These are phyloP conservation scores for Mercenaria mercenaria DNA, from an alignment of 1,140 invertebrate species.

Conservation along the genomic window DNA sequence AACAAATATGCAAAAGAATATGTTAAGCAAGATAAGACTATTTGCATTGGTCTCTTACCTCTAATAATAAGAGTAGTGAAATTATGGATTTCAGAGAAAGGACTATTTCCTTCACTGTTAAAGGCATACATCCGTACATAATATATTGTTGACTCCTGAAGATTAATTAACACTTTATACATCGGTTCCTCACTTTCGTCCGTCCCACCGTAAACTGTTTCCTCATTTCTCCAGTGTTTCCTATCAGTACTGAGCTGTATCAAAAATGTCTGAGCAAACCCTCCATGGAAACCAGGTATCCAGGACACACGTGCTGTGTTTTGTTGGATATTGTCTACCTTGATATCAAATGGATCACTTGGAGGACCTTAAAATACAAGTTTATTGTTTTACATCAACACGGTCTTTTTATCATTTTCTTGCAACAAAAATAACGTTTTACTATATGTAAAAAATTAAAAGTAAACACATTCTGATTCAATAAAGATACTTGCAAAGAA, in stretches of 20 bases:
- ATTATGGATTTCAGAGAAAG: not conserved
- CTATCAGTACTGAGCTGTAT: conserved; percentile 19
- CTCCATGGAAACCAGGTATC: conserved; percentile 16
- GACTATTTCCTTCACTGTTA: conserved; percentile 7
- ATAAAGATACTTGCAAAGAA: no score
- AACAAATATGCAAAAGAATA: no score
- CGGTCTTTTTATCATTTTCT: no score
- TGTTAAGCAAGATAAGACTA: no score
- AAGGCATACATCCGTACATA: conserved; percentile 17
- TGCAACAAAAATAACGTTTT: no score
- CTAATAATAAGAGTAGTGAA: not conserved
- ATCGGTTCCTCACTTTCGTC: not conserved
- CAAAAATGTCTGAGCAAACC: conserved; percentile 9
- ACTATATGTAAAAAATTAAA: no score
- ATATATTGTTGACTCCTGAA: not conserved
- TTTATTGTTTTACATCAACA: no score
- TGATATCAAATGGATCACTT: not conserved
- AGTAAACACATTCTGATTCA: no score
- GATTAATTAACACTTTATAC: not conserved
- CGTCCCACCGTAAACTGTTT: not conserved
- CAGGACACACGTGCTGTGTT: not conserved
- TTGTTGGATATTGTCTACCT: not conserved
- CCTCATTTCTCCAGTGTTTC: not conserved
- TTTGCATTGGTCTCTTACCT: no score
- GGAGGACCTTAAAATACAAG: conserved; percentile 1